These are phyloP conservation scores for Furcifer pardalis DNA, from an alignment of 2,797 vertebrate genomes.

Conservation along the genomic window DNA sequence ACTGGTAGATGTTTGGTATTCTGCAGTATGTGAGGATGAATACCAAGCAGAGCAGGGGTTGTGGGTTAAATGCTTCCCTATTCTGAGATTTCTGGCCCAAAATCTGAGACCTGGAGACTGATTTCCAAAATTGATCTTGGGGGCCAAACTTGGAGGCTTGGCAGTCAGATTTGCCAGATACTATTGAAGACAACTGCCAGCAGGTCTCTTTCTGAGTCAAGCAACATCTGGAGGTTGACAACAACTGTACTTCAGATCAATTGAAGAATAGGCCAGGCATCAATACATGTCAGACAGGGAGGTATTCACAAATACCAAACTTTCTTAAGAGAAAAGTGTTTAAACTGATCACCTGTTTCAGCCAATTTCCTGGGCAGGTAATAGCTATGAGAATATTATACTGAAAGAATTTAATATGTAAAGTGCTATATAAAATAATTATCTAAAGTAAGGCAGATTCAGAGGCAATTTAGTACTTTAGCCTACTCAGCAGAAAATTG, in stretches of 20 bases:
- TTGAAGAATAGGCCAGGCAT: background rate
- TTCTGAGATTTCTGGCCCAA: no score
- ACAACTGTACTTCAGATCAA: background rate
- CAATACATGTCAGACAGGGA: background rate
- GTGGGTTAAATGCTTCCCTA: no score
- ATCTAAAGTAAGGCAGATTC: slow-evolving; percentile 7
- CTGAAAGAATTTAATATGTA: slow-evolving; percentile 27
- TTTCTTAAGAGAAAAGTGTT: background rate
- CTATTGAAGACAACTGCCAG: no score
- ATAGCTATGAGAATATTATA: background rate
- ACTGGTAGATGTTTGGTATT: no score
- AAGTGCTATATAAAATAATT: background rate
- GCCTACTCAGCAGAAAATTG: background rate
- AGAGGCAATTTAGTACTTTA: slow-evolving; percentile 1
- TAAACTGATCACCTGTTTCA: background rate
- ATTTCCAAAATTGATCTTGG: no score
- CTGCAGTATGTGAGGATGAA: no score
- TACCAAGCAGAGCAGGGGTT: no score
- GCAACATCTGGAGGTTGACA: background rate
- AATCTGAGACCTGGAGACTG: no score
- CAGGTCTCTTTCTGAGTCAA: background rate
- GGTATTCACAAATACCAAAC: accelerated
- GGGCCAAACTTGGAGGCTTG: no score
- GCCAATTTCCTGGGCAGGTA: slow-evolving; percentile 6
- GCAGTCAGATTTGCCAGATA: no score